Evolutionary conservation across 2,797 vertebrate genomes (phyloP), one percentile per base, ranked within the genome.

Genomic region (Brachyrhaphis roseni): DNA sequence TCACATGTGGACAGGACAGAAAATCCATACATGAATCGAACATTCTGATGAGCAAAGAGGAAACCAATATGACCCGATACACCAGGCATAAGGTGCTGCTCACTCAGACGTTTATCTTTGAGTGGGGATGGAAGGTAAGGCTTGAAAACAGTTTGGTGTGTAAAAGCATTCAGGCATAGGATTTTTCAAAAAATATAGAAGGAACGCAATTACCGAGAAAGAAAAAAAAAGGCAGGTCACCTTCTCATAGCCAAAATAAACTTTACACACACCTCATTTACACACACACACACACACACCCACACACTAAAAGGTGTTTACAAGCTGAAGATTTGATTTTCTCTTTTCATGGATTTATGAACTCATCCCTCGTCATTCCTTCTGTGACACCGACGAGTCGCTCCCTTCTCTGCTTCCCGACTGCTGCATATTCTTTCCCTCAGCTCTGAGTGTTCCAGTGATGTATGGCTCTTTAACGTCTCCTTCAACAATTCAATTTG

Each of bases 401-500:
- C 84, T 80, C 84, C 74, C 83, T 62, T 85, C 85, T 81, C 80
- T 51, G 71, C 88, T 77, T 84, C 84, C 76, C 77, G 10, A 26
- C 85, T 53, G 83, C 90, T 74, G 80, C 92, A 91, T 84, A 89
- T 78, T 87, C 80, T 78, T 77, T 76, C 83, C 82, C 80, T 88
- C 82, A 82, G 55, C 87, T 73, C 76, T 16, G 12, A 74, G 78
- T 89, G 88, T 91, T 93, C 89, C 81, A 86, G 90, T 95, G 94
- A 94, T 95, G 80, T 90, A 95, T 93, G 91, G 86, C 87, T 91
- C 89, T 90, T 93, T 89, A 94, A 92, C 87, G 90, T 93, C 92
- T 91, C 89, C 87, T 85, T 91, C 92, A 94, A 94, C 93, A 94
- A 93, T 94, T 94, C 92, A 93, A 94, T 94, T 94, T 94, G 78